These are phyloP conservation scores for Pemphigus obesinymphae DNA, from an alignment of 1,140 invertebrate species.

Conservation along the genomic window DNA sequence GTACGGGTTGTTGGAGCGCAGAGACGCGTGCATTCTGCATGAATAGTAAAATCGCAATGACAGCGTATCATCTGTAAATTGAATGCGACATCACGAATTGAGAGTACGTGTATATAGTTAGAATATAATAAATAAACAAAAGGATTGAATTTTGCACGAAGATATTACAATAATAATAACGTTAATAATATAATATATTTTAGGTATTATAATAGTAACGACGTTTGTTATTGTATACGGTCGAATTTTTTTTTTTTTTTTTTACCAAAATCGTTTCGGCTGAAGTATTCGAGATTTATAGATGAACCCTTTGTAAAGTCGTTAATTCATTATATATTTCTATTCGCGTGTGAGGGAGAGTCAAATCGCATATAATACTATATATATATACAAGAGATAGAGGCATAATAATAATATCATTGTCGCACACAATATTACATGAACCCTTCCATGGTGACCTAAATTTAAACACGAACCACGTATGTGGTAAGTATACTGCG, in stretches of 20 bases:
- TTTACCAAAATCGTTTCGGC: not conserved
- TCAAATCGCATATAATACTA: too few species aligned
- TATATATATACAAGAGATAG: too few species aligned
- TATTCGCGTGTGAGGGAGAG: not conserved
- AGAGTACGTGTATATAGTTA: too few species aligned
- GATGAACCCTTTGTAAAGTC: not conserved
- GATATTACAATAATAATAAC: not conserved
- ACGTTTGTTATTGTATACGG: not conserved
- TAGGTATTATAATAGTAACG: too few species aligned
- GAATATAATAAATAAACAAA: too few species aligned
- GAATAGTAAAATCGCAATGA: too few species aligned
- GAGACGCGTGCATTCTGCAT: too few species aligned
- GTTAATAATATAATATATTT: not conserved
- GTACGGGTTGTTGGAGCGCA: too few species aligned
- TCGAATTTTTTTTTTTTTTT: not conserved
- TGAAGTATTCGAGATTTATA: not conserved
- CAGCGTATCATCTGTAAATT: too few species aligned
- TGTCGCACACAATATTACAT: not conserved
- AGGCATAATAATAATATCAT: not conserved
- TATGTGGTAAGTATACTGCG: not conserved
- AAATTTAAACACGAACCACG: not conserved
- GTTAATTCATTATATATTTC: not conserved
- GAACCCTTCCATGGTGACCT: not conserved
- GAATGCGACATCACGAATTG: too few species aligned
- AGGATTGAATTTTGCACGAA: too few species aligned